Percentiles rank a stretch among this genome's conserved stretches.
phyloP scores from a whole-genome alignment of 2,888 invertebrate species.

The Eulithis testata region DNA sequence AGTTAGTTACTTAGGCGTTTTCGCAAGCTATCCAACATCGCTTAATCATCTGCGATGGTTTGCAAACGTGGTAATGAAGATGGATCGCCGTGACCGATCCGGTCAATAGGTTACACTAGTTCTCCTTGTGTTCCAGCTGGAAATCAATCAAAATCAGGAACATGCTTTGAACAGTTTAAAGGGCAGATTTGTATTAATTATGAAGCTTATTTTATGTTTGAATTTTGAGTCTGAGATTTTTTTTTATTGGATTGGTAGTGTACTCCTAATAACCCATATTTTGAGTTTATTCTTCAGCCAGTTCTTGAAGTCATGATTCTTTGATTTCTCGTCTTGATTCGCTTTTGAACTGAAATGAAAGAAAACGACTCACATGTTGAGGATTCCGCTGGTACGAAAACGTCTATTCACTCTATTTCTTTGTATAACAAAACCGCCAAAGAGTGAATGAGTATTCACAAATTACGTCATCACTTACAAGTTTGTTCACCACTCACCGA shows the following conservation, averaged over 20 bases:
- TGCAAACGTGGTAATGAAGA: constrained; percentile 51
- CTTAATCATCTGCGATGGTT: constrained; percentile 51
- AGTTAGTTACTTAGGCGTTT: constrained; percentile 15
- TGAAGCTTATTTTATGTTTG: not conserved
- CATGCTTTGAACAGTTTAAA: constrained; percentile 12
- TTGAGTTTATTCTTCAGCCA: no score
- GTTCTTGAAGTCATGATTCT: no score
- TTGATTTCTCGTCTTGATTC: no score
- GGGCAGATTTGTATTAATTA: constrained; percentile 7
- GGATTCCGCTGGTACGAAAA: no score
- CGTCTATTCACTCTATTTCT: no score
- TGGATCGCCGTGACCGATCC: constrained; percentile 31
- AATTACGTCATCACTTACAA: not conserved
- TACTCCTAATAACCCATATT: no score
- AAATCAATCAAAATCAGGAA: constrained; percentile 19
- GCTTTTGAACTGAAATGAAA: no score
- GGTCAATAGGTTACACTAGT: constrained; percentile 29
- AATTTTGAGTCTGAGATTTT: no score
- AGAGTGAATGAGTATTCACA: not conserved
- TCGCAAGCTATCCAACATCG: constrained; percentile 33
- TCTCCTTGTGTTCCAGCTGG: constrained; percentile 18
- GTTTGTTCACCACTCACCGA: not conserved
- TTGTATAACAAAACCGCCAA: no score
- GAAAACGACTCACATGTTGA: no score
- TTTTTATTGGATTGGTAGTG: no score